These are phyloP conservation scores for Orchestes rusci DNA, from an alignment of 2,888 invertebrate genomes.

Conservation along the genomic window DNA sequence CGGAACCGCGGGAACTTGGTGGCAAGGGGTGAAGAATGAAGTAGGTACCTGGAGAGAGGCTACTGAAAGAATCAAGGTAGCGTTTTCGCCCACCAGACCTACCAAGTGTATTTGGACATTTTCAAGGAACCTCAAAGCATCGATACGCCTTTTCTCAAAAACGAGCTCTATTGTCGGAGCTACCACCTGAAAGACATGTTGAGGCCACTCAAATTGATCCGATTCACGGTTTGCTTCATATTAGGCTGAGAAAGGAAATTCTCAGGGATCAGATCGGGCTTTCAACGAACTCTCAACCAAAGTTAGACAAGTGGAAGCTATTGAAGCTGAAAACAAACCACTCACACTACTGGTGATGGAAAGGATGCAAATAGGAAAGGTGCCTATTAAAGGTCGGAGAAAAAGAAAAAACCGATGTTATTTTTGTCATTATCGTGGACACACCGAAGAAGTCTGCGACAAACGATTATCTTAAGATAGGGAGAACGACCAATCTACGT, in stretches of 20 bases:
- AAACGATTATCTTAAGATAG: background rate
- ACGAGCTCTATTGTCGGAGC: slow-evolving; percentile 21
- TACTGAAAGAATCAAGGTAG: slow-evolving; percentile 15
- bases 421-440: slow-evolving; percentile 2
- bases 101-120: slow-evolving; percentile 23
- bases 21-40: slow-evolving; percentile 12
- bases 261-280: no score
- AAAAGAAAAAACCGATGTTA: no score
- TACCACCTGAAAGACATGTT: slow-evolving; percentile 15
- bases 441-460: background rate
- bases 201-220: slow-evolving; percentile 23
- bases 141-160: background rate
- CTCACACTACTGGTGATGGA: no score
- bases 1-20: slow-evolving; percentile 18
- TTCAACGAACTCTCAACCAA: no score
- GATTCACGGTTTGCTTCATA: slow-evolving; percentile 23
- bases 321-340: no score
- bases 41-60: slow-evolving; percentile 18
- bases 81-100: no score
- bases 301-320: no score
- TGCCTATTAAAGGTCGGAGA: no score
- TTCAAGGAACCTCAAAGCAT: slow-evolving; percentile 17
- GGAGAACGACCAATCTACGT: background rate
- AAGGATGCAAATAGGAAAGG: no score
- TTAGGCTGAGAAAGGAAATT: background rate